These are phyloP conservation scores for Peromyscus californicus DNA, from an alignment of 2,113 vertebrate genomes.

Conservation along the genomic window DNA sequence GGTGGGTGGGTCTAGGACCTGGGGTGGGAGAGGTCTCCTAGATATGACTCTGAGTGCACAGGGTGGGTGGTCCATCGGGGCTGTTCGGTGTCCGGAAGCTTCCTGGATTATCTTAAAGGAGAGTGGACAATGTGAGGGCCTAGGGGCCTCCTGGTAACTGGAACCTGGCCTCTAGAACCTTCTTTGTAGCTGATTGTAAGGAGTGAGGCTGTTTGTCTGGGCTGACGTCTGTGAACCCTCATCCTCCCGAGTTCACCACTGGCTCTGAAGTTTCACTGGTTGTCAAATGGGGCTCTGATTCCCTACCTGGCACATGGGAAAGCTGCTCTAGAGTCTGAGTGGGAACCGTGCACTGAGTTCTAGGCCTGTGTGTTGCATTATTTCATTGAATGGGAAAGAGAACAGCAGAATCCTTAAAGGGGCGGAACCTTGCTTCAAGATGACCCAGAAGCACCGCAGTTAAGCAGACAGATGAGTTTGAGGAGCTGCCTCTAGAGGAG, in stretches of 20 bases:
- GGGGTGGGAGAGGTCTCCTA: neutral
- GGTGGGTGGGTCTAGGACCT: neutral
- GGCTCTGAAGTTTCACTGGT: neutral
- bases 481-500: neutral
- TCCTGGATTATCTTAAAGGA: neutral
- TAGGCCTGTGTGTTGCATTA: neutral
- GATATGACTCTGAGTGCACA: neutral
- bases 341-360: neutral
- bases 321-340: neutral
- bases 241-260: neutral
- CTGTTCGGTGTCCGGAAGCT: neutral
- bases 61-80: no score
- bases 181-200: neutral
- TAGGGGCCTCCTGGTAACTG: neutral
- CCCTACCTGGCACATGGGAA: rapidly evolving
- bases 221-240: neutral
- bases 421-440: neutral
- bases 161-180: neutral
- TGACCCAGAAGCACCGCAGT: rapidly evolving
- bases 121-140: neutral
- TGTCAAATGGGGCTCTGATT: rapidly evolving
- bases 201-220: neutral
- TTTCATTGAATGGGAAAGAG: neutral
- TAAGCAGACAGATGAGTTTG: neutral
- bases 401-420: neutral